Conservation (phyloP, 1,140 invertebrate species). For the Platorchestia sp. region DNA sequence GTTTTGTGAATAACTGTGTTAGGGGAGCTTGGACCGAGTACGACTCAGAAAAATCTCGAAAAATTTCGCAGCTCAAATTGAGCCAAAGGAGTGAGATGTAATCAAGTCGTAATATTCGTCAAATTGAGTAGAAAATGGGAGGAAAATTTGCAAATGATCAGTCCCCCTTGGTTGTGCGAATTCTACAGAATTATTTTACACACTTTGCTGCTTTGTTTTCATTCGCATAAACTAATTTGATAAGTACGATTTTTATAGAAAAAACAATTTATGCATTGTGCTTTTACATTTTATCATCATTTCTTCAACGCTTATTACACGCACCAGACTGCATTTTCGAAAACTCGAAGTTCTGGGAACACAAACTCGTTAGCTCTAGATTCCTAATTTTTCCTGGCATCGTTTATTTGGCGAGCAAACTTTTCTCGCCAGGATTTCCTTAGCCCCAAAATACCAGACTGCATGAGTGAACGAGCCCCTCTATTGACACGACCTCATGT, state of each 20-base stretch:
- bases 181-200: neutral
- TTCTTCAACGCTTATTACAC: neutral
- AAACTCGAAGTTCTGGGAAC: neutral
- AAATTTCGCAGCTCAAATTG: neutral
- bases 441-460: neutral
- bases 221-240: neutral
- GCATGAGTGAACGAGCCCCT: conserved; percentile 17
- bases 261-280: neutral
- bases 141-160: neutral
- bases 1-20: neutral
- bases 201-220: neutral
- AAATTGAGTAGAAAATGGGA: neutral
- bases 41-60: neutral
- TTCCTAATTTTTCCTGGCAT: neutral
- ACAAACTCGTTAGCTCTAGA: neutral
- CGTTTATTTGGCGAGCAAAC: conserved; percentile 7
- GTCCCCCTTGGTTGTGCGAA: neutral
- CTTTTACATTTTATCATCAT: too few species aligned
- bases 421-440: conserved; percentile 9
- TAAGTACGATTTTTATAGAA: neutral
- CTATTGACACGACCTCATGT: conserved; percentile 32
- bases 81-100: neutral
- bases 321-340: neutral
- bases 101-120: neutral
- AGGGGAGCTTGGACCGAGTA: neutral